Evolutionary conservation across 2,888 invertebrate genomes (phyloP).

Genomic region (Dorcus hopei): DNA sequence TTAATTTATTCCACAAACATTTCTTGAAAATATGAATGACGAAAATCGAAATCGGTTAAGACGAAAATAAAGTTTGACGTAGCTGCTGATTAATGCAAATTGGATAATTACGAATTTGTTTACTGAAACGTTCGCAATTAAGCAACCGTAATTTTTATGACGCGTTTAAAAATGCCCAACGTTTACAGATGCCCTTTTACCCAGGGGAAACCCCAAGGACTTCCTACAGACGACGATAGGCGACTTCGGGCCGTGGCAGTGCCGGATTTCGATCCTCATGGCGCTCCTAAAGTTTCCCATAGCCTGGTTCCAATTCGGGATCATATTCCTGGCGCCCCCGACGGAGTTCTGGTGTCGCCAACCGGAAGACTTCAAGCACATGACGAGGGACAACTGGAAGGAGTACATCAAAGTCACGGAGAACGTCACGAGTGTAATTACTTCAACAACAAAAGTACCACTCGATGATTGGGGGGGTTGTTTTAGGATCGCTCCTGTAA

Average conservation of each 20-base stretch:
- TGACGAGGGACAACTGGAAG: constrained; percentile 50
- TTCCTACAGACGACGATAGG: constrained; percentile 49
- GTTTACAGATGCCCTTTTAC: not conserved
- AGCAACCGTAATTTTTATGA: too few relatives aligned
- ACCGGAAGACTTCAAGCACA: constrained; percentile 31
- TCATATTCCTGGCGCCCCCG: constrained; percentile 60
- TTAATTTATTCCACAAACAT: too few relatives aligned
- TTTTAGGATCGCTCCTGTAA: constrained; percentile 32
- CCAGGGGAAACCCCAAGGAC: constrained; percentile 9
- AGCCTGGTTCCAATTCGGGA: constrained; percentile 62
- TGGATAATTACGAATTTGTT: too few relatives aligned
- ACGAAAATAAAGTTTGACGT: too few relatives aligned
- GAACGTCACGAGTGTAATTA: too few relatives aligned
- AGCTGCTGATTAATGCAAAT: too few relatives aligned
- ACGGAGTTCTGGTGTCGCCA: constrained; percentile 58
- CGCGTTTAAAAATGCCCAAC: not conserved
- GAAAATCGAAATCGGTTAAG: too few relatives aligned
- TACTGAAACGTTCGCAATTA: too few relatives aligned
- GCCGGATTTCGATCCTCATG: constrained; percentile 54
- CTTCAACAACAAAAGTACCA: too few relatives aligned
- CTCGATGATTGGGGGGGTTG: too few relatives aligned
- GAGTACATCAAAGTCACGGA: constrained; percentile 34
- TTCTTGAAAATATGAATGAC: too few relatives aligned
- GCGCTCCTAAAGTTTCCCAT: constrained; percentile 58
- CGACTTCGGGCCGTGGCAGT: constrained; percentile 60